These are phyloP conservation scores for Periophthalmus magnuspinnatus DNA, from an alignment of 2,797 vertebrate genomes.

Conservation along the genomic window DNA sequence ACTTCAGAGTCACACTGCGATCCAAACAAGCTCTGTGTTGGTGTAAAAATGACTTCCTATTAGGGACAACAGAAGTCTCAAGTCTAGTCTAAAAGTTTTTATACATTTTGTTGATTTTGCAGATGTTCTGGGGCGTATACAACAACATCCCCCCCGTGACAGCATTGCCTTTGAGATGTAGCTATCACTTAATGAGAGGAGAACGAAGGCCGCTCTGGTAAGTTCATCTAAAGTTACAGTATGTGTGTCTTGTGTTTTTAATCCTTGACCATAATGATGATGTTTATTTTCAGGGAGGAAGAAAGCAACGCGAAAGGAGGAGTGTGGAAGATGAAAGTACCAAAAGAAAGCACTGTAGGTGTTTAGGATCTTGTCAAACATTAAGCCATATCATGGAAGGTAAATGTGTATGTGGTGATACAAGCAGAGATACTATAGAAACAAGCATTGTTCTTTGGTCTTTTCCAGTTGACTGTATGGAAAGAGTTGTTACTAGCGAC, in stretches of 20 bases:
- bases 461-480: constrained; percentile 84
- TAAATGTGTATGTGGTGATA: constrained; percentile 5
- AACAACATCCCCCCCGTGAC: constrained; percentile 90
- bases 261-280: not conserved
- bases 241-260: not conserved
- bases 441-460: constrained; percentile 8
- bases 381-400: constrained; percentile 14
- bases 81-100: not conserved
- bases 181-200: constrained; percentile 91
- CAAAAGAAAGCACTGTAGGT: constrained; percentile 88
- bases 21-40: no score
- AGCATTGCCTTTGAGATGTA: constrained; percentile 84
- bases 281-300: constrained; percentile 82
- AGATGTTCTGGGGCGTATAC: constrained; percentile 95
- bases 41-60: no score
- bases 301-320: constrained; percentile 92
- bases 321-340: constrained; percentile 92
- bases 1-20: no score
- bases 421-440: not conserved
- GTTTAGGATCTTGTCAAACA: not conserved
- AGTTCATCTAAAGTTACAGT: constrained; percentile 28
- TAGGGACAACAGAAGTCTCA: not conserved
- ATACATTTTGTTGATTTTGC: not conserved
- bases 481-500: constrained; percentile 90
- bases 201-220: constrained; percentile 88